Conservation (phyloP, 2,797 vertebrate species). For the Microctenopoma stevenorrisi region DNA sequence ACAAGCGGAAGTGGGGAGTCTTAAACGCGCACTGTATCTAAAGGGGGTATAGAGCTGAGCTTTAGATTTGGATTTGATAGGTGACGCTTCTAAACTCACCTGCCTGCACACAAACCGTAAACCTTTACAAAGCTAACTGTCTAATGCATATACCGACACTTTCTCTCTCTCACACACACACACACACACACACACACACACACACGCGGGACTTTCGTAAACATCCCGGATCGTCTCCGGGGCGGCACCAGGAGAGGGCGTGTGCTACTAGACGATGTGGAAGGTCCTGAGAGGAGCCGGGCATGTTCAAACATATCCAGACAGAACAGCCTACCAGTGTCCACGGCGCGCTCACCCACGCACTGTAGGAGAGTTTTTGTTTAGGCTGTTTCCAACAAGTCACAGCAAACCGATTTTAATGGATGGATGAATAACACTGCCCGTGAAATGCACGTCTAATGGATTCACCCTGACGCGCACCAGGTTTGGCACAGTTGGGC, state of each 20-base stretch:
- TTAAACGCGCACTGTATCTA: not conserved
- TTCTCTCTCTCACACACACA: not conserved
- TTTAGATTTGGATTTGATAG: too few relatives aligned
- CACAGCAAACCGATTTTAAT: not conserved
- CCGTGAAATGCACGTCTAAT: not conserved
- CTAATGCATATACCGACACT: not conserved
- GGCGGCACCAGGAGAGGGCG: slow-evolving; percentile 74
- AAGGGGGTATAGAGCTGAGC: too few relatives aligned
- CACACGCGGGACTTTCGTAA: slow-evolving; percentile 24
- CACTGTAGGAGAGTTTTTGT: not conserved
- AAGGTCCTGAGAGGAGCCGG: slow-evolving; percentile 71
- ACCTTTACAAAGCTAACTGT: not conserved
- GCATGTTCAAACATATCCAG: slow-evolving; percentile 89
- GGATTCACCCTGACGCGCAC: slow-evolving; percentile 16
- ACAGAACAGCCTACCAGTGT: slow-evolving; percentile 54
- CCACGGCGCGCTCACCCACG: not conserved
- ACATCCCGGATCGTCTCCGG: slow-evolving; percentile 46
- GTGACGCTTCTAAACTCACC: too few relatives aligned
- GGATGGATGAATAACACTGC: not conserved
- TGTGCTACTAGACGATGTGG: slow-evolving; percentile 51
- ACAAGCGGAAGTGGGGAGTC: slow-evolving; percentile 4
- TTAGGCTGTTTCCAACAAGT: not conserved
- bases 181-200: slow-evolving; percentile 13
- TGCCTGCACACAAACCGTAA: not conserved
- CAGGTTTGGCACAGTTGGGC: not conserved